These are phyloP conservation scores for Eupithecia pulchellata DNA, from an alignment of 2,888 invertebrate species.

Conservation along the genomic window DNA sequence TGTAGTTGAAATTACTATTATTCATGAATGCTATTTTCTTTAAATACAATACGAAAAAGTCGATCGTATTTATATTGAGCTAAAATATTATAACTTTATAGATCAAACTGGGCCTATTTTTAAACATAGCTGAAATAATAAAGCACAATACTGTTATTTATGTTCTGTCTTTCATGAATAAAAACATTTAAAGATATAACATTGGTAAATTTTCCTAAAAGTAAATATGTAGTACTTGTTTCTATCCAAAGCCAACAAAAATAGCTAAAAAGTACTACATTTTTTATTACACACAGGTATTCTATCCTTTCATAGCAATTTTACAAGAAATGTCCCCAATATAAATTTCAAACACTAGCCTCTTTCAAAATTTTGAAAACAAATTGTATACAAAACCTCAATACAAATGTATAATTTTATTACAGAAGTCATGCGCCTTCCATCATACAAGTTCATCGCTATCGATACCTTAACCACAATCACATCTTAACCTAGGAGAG, in stretches of 20 bases:
- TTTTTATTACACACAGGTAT: constrained; percentile 12
- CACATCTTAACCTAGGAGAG: constrained; percentile 30
- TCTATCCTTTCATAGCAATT: constrained; percentile 14
- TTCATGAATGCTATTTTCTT: background rate
- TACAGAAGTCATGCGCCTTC: constrained; percentile 17
- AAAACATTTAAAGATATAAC: constrained; percentile 25
- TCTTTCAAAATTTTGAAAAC: constrained; percentile 47
- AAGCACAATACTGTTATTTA: background rate
- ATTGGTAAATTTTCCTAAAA: constrained; percentile 31
- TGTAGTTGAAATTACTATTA: background rate
- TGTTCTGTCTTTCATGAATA: background rate
- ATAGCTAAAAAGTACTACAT: constrained; percentile 9
- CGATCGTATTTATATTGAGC: background rate
- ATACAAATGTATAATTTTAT: constrained; percentile 53
- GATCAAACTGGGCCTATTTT: background rate
- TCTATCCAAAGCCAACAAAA: constrained; percentile 11
- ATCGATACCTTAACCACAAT: constrained; percentile 28
- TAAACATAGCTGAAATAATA: background rate
- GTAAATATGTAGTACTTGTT: constrained; percentile 22
- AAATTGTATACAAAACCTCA: constrained; percentile 55
- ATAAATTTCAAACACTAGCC: constrained; percentile 49
- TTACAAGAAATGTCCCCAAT: constrained; percentile 44
- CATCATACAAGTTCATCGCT: constrained; percentile 35
- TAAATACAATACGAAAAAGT: background rate
- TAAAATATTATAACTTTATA: background rate